Conservation (phyloP, 2,888 invertebrate species). For the Apamea crenata region DNA sequence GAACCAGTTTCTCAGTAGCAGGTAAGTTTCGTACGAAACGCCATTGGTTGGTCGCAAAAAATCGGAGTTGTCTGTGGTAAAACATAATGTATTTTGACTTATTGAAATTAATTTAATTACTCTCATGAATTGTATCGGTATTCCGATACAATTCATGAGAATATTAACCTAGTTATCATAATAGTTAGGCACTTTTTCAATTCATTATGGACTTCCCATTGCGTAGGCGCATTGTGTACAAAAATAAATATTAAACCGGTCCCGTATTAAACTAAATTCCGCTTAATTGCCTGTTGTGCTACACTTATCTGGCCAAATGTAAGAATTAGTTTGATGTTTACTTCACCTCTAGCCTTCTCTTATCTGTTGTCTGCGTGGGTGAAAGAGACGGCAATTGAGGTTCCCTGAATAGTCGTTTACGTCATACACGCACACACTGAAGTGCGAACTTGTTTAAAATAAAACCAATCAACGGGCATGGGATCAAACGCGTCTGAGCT, state of each 20-base stretch:
- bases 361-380: conserved; percentile 56
- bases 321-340: conserved; percentile 62
- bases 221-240: conserved; percentile 1
- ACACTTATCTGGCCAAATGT: conserved; percentile 53
- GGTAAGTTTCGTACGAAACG: background rate
- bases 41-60: background rate
- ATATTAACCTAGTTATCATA: background rate
- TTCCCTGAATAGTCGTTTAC: conserved; percentile 70
- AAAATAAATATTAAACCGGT: conserved; percentile 38
- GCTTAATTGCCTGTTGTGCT: conserved; percentile 50
- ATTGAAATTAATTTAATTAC: background rate
- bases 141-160: too few species aligned
- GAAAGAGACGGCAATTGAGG: conserved; percentile 62
- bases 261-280: conserved; percentile 31
- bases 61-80: background rate
- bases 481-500: conserved; percentile 67
- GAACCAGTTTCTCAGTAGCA: conserved; percentile 19
- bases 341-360: conserved; percentile 69
- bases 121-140: background rate
- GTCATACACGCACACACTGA: conserved; percentile 65
- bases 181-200: background rate
- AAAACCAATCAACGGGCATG: conserved; percentile 64
- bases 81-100: background rate
- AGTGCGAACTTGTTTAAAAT: conserved; percentile 65
- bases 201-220: conserved; percentile 2